Base-by-base conservation (phyloP, 1,140 invertebrate genomes). In the Drosophila biarmipes region DNA sequence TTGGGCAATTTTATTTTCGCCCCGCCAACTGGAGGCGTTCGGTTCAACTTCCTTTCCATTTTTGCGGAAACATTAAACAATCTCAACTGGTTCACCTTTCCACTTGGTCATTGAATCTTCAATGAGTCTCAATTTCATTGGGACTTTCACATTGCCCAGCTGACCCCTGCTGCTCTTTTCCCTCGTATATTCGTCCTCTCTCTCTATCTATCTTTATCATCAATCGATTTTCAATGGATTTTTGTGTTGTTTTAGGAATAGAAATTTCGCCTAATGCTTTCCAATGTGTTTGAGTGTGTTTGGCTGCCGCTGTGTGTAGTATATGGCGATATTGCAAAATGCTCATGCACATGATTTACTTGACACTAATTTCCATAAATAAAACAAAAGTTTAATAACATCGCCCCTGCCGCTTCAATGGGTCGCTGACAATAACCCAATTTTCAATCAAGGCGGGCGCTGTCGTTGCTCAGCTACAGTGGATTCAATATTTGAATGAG, bases 301-400 rank as follows among this genome's bases (percentile, higher is more conserved):
- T 62, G 40, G 35, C 15, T 52, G 35, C 35, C 8, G n/a, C 19
- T 56, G 19, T 79, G 38, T 71, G 40, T 35, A 19, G 48, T 42
- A 21, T 61, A 42, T 54, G 49, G 53, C 35, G 27, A 67, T 67
- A 67, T 62, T 52, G 63, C 67, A 56, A 72, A 72, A 73, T 61
- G 73, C 54, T 59, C 74, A 82, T 89, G 52, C 76, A 89, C 84
- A 89, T 73, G 84, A 89, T 90, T 89, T 90, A 89, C 84, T 89
- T 89, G 84, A 89, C 85, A 89, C 80, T 90, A 90, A 89, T 89
- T 89, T 89, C 84, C 84, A 89, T 89, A 89, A 90, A 89, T 85
- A 89, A 89, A 80, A 90, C 72, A 81, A 78, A 55, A 71, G 68
- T 78, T 86, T 85, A 87, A 87, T 86, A 86, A 78, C 66, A 78